Evolutionary conservation across 2,888 invertebrate species (phyloP).

Genomic region (Lamproptera curius): DNA sequence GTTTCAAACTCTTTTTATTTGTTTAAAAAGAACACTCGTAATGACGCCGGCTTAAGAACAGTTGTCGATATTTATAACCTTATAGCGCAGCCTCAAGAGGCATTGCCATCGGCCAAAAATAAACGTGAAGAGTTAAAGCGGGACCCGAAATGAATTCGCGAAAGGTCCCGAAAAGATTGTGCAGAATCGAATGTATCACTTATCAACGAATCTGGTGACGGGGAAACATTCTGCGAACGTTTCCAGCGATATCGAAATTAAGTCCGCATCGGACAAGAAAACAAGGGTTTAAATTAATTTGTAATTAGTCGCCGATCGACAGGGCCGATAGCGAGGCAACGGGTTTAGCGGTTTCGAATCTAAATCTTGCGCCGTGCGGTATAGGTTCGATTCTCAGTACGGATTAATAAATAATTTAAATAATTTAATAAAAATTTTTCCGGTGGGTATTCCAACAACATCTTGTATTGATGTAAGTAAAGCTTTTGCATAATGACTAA

Average conservation of each 20-base stretch:
- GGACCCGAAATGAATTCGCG: conserved; percentile 1
- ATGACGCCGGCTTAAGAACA: too few species aligned
- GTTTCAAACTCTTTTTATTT: too few species aligned
- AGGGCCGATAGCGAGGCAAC: neutral
- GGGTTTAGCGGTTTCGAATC: neutral
- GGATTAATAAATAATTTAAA: too few species aligned
- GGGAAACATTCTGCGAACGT: conserved; percentile 11
- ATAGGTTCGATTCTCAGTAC: too few species aligned
- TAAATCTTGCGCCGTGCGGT: too few species aligned
- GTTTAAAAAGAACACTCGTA: too few species aligned
- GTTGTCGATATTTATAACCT: too few species aligned
- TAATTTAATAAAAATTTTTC: too few species aligned
- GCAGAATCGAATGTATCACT: conserved; percentile 16
- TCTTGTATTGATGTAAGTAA: too few species aligned
- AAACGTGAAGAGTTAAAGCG: neutral
- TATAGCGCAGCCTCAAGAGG: neutral
- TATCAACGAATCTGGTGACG: conserved; percentile 12
- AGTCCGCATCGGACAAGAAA: neutral
- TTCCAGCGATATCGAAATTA: too few species aligned
- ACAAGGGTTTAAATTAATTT: conserved; percentile 1
- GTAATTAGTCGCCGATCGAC: conserved; percentile 18
- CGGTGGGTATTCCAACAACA: too few species aligned
- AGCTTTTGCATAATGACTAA: too few species aligned
- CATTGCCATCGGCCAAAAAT: neutral
- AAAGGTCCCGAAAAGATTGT: conserved; percentile 4